Conservation (phyloP, 2,888 invertebrate genomes). For the Parasteatoda lunata region DNA sequence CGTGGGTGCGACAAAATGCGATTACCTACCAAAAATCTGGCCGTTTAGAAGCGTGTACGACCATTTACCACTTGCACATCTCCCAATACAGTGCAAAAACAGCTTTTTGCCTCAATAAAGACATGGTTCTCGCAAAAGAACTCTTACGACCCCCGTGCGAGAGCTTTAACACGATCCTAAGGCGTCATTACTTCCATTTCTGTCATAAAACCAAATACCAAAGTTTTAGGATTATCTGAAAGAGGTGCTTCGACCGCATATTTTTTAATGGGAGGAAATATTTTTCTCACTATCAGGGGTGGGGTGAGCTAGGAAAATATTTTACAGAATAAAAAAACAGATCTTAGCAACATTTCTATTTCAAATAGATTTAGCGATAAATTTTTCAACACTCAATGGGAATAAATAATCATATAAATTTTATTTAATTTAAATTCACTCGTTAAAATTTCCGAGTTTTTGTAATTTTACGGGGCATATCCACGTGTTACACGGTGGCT, state of each 20-base stretch:
- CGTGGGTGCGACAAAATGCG: conserved; percentile 51
- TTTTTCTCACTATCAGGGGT: conserved; percentile 37
- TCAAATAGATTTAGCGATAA: no score
- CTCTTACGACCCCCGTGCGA: conserved; percentile 45
- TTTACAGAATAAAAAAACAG: not conserved
- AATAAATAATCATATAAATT: no score
- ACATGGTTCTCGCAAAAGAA: conserved; percentile 37
- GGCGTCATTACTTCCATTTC: conserved; percentile 61
- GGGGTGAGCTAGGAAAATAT: conserved; percentile 21
- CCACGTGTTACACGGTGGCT: no score
- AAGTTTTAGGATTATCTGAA: conserved; percentile 56
- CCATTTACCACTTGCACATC: conserved; percentile 39
- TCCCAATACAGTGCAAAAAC: conserved; percentile 27
- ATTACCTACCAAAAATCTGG: conserved; percentile 41
- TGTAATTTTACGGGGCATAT: no score
- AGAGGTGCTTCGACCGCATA: conserved; percentile 35
- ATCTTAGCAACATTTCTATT: no score
- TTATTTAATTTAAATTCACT: no score
- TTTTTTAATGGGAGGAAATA: conserved; percentile 47
- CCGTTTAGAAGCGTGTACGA: conserved; percentile 31
- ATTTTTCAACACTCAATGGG: no score
- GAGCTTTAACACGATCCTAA: conserved; percentile 51
- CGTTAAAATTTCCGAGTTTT: no score
- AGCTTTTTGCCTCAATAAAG: conserved; percentile 49
- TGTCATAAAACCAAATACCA: conserved; percentile 60